These are phyloP conservation scores for Myrmecophaga tridactyla DNA, from an alignment of 2,113 vertebrate species.

Conservation along the genomic window DNA sequence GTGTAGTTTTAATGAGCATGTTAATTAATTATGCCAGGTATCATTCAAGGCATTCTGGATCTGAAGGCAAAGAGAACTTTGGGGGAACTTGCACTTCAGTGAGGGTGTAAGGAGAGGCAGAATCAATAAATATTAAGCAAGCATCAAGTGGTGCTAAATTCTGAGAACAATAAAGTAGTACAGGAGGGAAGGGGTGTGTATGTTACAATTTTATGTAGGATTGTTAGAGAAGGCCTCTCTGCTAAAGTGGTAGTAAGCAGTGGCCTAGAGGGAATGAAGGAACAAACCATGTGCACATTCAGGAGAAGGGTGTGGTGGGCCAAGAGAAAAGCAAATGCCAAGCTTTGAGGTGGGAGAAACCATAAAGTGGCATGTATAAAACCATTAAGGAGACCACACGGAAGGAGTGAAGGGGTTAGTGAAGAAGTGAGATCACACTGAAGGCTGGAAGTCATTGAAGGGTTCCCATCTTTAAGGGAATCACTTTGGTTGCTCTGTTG, in stretches of 20 bases:
- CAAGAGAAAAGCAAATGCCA: not conserved
- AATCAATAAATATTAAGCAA: not conserved
- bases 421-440: not conserved
- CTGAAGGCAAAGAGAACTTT: not conserved
- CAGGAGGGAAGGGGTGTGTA: not conserved
- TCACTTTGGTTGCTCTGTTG: not conserved
- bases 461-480: not conserved
- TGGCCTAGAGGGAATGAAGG: not conserved
- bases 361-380: rapidly evolving
- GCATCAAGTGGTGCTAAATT: not conserved
- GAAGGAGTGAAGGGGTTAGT: rapidly evolving
- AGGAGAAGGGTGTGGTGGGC: not conserved
- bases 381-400: not conserved
- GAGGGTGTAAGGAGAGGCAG: not conserved
- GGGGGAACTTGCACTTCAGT: not conserved
- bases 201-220: not conserved
- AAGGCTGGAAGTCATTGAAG: not conserved
- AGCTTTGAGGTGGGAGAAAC: not conserved
- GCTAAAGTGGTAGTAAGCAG: not conserved
- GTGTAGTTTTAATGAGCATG: not conserved
- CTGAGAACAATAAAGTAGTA: not conserved
- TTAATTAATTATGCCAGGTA: not conserved
- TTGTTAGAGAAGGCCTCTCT: not conserved
- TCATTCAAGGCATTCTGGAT: not conserved
- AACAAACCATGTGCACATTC: not conserved